Evolutionary conservation across 2,113 vertebrate genomes (phyloP).

Genomic region (Dasyornis broadbenti): DNA sequence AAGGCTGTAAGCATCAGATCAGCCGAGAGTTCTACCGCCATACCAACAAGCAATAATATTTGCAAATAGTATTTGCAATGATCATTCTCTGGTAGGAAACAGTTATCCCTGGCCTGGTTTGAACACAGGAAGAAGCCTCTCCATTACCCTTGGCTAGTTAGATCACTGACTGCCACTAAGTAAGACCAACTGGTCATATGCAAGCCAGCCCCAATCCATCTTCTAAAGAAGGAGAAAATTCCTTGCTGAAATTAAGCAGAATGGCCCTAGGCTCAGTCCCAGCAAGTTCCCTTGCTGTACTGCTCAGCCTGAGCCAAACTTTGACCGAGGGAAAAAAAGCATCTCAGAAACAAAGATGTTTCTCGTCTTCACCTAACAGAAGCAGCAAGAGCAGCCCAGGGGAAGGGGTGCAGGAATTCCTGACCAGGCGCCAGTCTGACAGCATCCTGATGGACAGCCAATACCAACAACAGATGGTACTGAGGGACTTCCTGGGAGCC

Average conservation of each 20-base stretch:
- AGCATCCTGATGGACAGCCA: slow-evolving; percentile 57
- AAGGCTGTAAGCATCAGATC: not conserved
- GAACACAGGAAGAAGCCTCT: not conserved
- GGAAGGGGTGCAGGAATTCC: not conserved
- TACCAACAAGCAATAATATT: not conserved
- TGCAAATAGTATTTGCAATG: not conserved
- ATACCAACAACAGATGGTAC: slow-evolving; percentile 47
- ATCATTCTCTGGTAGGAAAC: not conserved
- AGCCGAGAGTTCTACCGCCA: not conserved
- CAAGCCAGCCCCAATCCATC: not conserved
- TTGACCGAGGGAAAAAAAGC: not conserved
- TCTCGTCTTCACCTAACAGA: not conserved
- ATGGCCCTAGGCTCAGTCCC: not conserved
- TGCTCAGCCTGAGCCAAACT: not conserved
- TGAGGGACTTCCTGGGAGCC: slow-evolving; percentile 64
- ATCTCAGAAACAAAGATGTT: not conserved
- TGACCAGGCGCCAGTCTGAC: slow-evolving; percentile 62
- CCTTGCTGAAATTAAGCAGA: not conserved
- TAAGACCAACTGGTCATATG: not conserved
- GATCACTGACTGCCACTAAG: not conserved
- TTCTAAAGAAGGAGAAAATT: not conserved
- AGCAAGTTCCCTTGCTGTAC: not conserved
- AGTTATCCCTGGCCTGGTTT: not conserved
- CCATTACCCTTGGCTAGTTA: not conserved
- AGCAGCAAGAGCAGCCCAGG: slow-evolving; percentile 17